Base-by-base conservation (phyloP, 2,113 vertebrate genomes). In the Piprites chloris region DNA sequence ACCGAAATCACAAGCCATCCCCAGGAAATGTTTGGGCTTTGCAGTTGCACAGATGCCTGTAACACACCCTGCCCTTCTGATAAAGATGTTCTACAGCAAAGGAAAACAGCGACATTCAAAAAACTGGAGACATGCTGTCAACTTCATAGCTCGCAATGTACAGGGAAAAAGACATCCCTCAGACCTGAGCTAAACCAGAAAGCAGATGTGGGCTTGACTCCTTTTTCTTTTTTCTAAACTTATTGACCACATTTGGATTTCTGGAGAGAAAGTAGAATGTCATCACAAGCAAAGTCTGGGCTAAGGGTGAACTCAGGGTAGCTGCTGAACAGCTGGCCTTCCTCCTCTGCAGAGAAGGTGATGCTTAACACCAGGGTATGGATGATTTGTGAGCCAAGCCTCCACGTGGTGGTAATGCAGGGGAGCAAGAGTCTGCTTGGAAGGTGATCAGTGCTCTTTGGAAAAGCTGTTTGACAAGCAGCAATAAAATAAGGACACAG, bases 391-490 rank as follows among this genome's bases (percentile, higher is more conserved):
- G 66, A 73, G 22, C 52, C 33, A 61, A 82, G 44, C 19, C 35
- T 46, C n/a, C n/a, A 13, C 41, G 4, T 18, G 24, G 39, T 47
- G 44, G 37, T 39, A 61, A 47, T 17, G 26, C 26, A 72, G 46
- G 19, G 16, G 6, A 15, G 14, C 22, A 67, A 32, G 22, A 14
- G 44, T 33, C 58, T 46, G 39, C 62, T 72, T 63, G 58, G 66
- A 42, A 87, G 52, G 63, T 14, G 8, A 56, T 52, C 53, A 77
- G 62, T 0, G 0, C 9, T 75, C 91, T 66, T 74, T 0, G 1
- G 81, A 52, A 89, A 89, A 80, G 18, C 46, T 41, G 49, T 47
- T 42, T 33, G 63, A 23, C 33, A 93, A 91, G 59, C 46, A 68
- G 65, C 21, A 77, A 23, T 44, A 69, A 79, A 79, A 83, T 33